Evolutionary conservation across 1,140 invertebrate genomes (phyloP).

Genomic region (Spodoptera frugiperda): DNA sequence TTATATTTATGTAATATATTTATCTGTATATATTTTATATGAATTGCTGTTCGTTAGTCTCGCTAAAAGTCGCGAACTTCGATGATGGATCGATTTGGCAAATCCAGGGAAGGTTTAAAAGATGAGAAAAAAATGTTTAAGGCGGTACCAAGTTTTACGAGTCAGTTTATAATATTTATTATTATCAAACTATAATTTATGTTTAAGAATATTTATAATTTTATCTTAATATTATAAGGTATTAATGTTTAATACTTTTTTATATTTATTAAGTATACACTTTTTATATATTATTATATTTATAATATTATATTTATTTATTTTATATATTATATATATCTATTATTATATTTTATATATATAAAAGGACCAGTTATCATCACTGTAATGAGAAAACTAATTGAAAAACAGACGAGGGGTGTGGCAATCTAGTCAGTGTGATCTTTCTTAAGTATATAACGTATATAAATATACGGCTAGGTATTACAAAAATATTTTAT

Average conservation of each 20-base stretch:
- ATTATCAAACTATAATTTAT: neutral
- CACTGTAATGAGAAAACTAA: constrained; percentile 25
- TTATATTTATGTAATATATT: neutral
- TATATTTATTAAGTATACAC: neutral
- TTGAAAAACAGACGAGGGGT: constrained; percentile 78
- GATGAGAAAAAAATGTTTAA: no score
- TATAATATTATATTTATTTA: constrained; percentile 9
- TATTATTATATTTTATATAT: constrained; percentile 9
- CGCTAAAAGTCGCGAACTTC: no score
- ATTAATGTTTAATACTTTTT: no score
- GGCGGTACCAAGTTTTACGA: no score
- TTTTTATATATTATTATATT: neutral
- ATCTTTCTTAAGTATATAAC: constrained; percentile 72
- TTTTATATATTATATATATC: neutral
- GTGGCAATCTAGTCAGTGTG: constrained; percentile 85
- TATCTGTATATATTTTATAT: no score
- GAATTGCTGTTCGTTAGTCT: no score
- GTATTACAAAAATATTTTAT: constrained; percentile 60
- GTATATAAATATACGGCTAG: constrained; percentile 44
- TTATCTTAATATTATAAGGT: no score
- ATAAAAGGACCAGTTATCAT: constrained; percentile 17
- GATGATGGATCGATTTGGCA: no score
- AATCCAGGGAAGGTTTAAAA: no score
- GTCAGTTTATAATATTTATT: constrained; percentile 19
- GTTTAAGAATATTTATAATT: neutral